A percentile compares a stretch with the other conserved stretches of the same genome.
Evolutionary conservation across 2,888 invertebrate species (phyloP).

Genomic region (Cistogaster globosa): DNA sequence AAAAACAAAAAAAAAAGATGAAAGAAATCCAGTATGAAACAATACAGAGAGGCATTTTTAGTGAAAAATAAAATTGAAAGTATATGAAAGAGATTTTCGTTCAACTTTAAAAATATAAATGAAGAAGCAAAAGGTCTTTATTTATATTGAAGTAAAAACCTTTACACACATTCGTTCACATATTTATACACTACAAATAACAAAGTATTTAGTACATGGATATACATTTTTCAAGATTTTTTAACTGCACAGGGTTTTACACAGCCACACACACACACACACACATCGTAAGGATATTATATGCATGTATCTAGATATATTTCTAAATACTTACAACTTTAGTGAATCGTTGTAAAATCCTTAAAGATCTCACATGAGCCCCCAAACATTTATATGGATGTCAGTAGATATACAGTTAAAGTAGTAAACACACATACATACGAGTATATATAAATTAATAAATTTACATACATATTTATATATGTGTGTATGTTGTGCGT

Average conservation of each 20-base stretch:
- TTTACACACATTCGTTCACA: slow-evolving; percentile 12
- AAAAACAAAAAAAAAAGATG: slow-evolving; percentile 10
- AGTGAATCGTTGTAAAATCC: slow-evolving; percentile 67
- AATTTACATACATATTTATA: background rate
- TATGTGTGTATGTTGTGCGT: background rate
- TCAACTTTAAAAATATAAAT: slow-evolving; percentile 16
- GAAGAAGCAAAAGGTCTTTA: slow-evolving; percentile 9
- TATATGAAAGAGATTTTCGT: slow-evolving; percentile 26
- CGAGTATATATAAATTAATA: slow-evolving; percentile 2
- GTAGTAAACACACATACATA: background rate
- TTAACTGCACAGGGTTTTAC: background rate
- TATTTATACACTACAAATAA: slow-evolving; percentile 33
- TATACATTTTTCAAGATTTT: slow-evolving; percentile 23
- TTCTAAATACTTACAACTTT: slow-evolving; percentile 43
- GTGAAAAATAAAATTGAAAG: background rate
- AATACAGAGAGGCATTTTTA: slow-evolving; percentile 20
- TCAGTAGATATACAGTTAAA: slow-evolving; percentile 10
- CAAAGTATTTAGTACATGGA: slow-evolving; percentile 31
- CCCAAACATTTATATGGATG: slow-evolving; percentile 63
- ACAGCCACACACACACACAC: background rate
- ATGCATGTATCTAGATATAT: slow-evolving; percentile 8
- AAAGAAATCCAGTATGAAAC: slow-evolving; percentile 41
- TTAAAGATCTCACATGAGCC: slow-evolving; percentile 67
- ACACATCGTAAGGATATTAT: background rate
- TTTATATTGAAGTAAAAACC: slow-evolving; percentile 48